Base-by-base conservation (phyloP, 2,113 vertebrate genomes). In the Eulacestoma nigropectus region DNA sequence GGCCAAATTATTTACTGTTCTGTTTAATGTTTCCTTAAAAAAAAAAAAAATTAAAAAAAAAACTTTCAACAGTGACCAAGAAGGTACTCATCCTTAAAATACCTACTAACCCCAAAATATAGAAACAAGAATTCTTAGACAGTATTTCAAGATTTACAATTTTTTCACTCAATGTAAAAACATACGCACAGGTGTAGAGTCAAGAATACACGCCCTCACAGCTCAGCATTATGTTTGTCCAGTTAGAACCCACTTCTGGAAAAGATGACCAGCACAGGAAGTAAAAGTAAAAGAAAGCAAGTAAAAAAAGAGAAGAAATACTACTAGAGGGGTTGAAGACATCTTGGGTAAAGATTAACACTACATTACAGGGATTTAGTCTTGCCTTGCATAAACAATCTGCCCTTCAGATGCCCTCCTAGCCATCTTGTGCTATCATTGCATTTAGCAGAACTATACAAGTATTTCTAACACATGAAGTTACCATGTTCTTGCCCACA, bases 381-480 rank as follows among this genome's bases (percentile, higher is more conserved):
- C 9, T 18, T 46, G 35, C 25, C 35, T 57, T 17, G 8, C 18
- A 63, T 30, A 55, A 70, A 21, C 0, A 1, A 42, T 47, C 25
- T 55, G 37, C 22, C 56, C 37, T 65, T 92, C 52, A 63, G 52
- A 84, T 30, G 23, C 18, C 26, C 41, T 84, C n/a, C 25, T 7
- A 4, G 0, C 6, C 39, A 44, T 30, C 62, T n/a, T 56, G 35
- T 3, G 0, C 35, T 7, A 6, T 16, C 41, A 55, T 7, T 44
- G 42, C 11, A 19, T 59, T 69, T 65, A 92, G 70, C 21, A 44
- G n/a, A 86, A 85, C 10, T 50, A 12, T 2, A 26, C 3, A 49
- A 52, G 13, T n/a, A 67, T 63, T 89, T 85, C 46, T 76, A 64
- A 73, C 32, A 19, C 2, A 27, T 12, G 12, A 83, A 59, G 14